Evolutionary conservation across 2,113 vertebrate species (phyloP).

Genomic region (Galemys pyrenaicus): DNA sequence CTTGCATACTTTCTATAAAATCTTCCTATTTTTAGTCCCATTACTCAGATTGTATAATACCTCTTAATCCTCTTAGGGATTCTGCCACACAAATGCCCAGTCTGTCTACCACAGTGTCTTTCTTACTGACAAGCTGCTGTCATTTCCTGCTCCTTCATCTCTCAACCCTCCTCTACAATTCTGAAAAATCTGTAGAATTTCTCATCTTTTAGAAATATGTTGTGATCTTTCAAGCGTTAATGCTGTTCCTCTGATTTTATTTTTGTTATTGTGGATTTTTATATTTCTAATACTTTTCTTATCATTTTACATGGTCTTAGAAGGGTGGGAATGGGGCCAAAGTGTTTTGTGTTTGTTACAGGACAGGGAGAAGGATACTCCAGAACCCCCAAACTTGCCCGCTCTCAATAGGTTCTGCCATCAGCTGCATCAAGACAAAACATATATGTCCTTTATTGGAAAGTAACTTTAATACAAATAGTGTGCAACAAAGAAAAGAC

Average conservation of each 20-base stretch:
- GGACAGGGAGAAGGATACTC: too few relatives aligned
- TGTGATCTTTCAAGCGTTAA: neutral
- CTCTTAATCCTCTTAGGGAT: neutral
- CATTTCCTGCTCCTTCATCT: neutral
- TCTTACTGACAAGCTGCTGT: neutral
- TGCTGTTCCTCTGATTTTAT: neutral
- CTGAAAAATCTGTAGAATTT: too few relatives aligned
- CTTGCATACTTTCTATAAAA: neutral
- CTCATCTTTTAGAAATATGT: neutral
- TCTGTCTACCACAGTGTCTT: fast-evolving
- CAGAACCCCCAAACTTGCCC: too few relatives aligned
- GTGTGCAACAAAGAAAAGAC: too few relatives aligned
- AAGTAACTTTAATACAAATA: too few relatives aligned
- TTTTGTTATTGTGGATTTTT: neutral
- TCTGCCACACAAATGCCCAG: fast-evolving
- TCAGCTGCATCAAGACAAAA: too few relatives aligned
- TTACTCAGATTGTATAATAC: neutral
- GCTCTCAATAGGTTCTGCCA: too few relatives aligned
- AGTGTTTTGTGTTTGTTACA: neutral
- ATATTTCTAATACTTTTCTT: neutral
- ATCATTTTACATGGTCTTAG: neutral
- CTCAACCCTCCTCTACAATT: neutral
- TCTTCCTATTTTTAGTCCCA: neutral
- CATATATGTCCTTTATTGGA: too few relatives aligned
- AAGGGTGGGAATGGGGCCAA: neutral